Conservation (phyloP, 2,888 invertebrate species). For the Euspilapteryx auroguttella region DNA sequence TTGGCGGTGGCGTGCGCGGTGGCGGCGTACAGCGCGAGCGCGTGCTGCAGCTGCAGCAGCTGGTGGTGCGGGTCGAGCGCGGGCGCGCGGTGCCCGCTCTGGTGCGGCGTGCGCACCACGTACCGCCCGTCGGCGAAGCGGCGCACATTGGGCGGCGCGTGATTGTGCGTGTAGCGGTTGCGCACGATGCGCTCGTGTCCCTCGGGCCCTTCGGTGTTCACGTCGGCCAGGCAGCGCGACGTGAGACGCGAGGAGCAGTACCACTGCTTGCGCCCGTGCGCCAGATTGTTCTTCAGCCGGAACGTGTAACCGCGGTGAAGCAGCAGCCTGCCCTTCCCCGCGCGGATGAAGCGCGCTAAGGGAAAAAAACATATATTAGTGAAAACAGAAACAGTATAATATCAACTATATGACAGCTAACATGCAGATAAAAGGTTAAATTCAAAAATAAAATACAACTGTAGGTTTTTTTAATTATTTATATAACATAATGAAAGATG, state of each 20-base stretch:
- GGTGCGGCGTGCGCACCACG: constrained; percentile 52
- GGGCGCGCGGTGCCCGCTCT: constrained; percentile 49
- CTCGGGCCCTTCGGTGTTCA: constrained; percentile 53
- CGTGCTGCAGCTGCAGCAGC: constrained; percentile 49
- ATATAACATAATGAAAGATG: too few species aligned
- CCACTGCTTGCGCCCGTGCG: constrained; percentile 56
- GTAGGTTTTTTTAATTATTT: too few species aligned
- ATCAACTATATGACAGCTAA: too few species aligned
- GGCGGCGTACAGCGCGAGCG: constrained; percentile 46
- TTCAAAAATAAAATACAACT: too few species aligned
- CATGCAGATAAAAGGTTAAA: not conserved
- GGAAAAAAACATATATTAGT: constrained; percentile 12
- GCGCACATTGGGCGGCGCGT: constrained; percentile 51
- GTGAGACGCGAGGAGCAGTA: constrained; percentile 52
- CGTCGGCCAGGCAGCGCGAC: constrained; percentile 49
- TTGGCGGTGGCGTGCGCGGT: constrained; percentile 46
- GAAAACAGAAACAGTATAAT: too few species aligned
- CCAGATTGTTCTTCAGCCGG: constrained; percentile 50
- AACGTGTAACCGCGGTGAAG: constrained; percentile 52
- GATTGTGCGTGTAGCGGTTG: constrained; percentile 49
- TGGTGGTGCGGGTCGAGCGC: constrained; percentile 50
- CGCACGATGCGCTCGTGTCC: constrained; percentile 53
- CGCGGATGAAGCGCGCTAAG: constrained; percentile 50
- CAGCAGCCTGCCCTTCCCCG: constrained; percentile 45
- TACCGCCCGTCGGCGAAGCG: constrained; percentile 52